Evolutionary conservation across 2,113 vertebrate genomes (phyloP), one percentile per base, ranked within the genome.

Genomic region (Ophthalmotilapia sp.): DNA sequence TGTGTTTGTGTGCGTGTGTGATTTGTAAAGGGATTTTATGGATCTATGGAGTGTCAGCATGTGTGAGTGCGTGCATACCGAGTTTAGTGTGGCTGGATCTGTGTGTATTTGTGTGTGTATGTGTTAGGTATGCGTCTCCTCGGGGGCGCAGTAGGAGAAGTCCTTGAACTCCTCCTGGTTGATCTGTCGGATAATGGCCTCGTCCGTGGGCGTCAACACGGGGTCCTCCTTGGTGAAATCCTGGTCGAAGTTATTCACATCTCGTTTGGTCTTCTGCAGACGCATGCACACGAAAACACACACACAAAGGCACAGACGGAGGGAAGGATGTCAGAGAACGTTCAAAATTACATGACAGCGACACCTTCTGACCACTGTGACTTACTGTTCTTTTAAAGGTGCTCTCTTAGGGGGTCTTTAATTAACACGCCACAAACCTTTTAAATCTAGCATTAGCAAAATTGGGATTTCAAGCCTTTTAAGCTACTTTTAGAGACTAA

Each of bases 231-330:
- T 97, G 47, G 99, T 99, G 96, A 99, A 99, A 96, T 99, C 98
- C 97, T 99, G 98, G 96, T 99, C 98, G 86, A 99, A 99, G 96
- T 99, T 99, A 97, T 99, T 99, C 96, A 99, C 98, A 55, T 99
- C 99, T 92, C 98, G 97, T 96, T 99, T 99, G 96, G 99, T 99
- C 96, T 99, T 99, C 99, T 99, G 96, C 55, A 93, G 42, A 82
- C 5, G 11, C 26, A n/a, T 23, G 54, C 60, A 82, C 75, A 86
- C 7, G 23, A 38, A 85, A 1, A 45, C 68, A 45, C 68, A 73
- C 65, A 26, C 21, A 26, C 13, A 38, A 65, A 38, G 33, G 13
- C 7, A 19, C 23, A n/a, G 42, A 51, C 1, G 15, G n/a, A 21
- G 36, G 11, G 9, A 54, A 60, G 19, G 33, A 81, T 1, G 36